phyloP scores from a whole-genome alignment of 2,888 invertebrate species.

The Brachylomia viminalis region DNA sequence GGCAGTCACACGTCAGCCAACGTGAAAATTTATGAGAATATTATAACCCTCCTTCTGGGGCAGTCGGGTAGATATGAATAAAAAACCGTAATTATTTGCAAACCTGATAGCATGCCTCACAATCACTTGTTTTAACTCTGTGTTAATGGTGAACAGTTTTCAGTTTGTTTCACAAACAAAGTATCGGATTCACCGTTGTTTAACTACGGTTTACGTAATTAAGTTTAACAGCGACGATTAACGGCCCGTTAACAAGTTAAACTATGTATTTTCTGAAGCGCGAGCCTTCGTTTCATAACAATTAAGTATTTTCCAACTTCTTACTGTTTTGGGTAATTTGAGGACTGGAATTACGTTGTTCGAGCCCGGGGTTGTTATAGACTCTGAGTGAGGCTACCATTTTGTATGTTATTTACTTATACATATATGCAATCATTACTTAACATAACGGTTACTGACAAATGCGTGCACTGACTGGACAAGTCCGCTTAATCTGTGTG shows the following conservation, averaged over 20 bases:
- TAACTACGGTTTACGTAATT: slow-evolving; percentile 66
- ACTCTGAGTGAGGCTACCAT: neutral
- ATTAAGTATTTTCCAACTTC: slow-evolving; percentile 54
- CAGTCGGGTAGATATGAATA: neutral
- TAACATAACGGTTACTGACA: too few species aligned
- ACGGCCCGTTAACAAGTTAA: slow-evolving; percentile 61
- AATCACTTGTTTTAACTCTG: slow-evolving; percentile 40
- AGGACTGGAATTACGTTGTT: slow-evolving; percentile 42
- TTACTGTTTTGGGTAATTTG: slow-evolving; percentile 51
- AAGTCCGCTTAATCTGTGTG: too few species aligned
- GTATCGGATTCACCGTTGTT: slow-evolving; percentile 64
- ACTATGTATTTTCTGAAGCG: slow-evolving; percentile 57
- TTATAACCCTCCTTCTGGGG: neutral
- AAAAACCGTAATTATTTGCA: slow-evolving; percentile 13
- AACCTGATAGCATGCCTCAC: slow-evolving; percentile 5
- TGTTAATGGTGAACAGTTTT: slow-evolving; percentile 54
- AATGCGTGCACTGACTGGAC: too few species aligned
- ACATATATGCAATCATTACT: too few species aligned
- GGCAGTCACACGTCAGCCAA: neutral
- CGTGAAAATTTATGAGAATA: neutral
- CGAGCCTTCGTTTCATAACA: slow-evolving; percentile 58
- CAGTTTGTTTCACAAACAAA: slow-evolving; percentile 62
- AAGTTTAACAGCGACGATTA: slow-evolving; percentile 62
- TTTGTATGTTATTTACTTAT: neutral
- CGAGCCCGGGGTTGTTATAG: slow-evolving; percentile 18